Evolutionary conservation across 1,140 invertebrate species (phyloP).

Genomic region (Pogonomyrmex barbatus): DNA sequence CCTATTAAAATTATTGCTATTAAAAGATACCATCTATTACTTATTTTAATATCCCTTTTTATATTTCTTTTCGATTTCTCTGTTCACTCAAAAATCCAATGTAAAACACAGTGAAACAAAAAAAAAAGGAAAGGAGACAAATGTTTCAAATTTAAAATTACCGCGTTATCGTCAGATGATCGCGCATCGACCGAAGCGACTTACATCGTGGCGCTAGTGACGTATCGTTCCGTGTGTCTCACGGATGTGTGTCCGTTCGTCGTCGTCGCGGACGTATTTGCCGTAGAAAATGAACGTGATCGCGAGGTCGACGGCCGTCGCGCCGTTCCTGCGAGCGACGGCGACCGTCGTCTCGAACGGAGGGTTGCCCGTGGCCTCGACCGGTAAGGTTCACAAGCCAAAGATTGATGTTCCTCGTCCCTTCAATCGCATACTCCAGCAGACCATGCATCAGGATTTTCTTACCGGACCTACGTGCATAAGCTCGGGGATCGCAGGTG

Average conservation of each 20-base stretch:
- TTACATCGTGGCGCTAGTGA: background rate
- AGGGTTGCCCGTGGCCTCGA: slow-evolving; percentile 85
- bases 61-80: too few species aligned
- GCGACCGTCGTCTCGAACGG: slow-evolving; percentile 87
- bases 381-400: slow-evolving; percentile 82
- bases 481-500: slow-evolving; percentile 87
- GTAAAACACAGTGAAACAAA: background rate
- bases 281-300: slow-evolving; percentile 88
- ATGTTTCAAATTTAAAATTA: background rate
- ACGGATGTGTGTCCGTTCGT: background rate
- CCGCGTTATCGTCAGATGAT: background rate
- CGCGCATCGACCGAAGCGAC: slow-evolving; percentile 6
- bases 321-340: slow-evolving; percentile 88
- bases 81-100: too few species aligned
- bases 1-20: too few species aligned
- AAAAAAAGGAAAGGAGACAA: too few species aligned
- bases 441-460: slow-evolving; percentile 85
- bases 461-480: slow-evolving; percentile 86
- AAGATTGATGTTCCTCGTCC: slow-evolving; percentile 78
- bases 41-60: too few species aligned
- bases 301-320: slow-evolving; percentile 87
- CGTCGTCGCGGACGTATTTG: background rate
- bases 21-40: too few species aligned
- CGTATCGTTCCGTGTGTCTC: background rate
- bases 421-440: slow-evolving; percentile 63